Base-by-base conservation (phyloP, 2,797 vertebrate genomes). In the Rhodeus uyekii region DNA sequence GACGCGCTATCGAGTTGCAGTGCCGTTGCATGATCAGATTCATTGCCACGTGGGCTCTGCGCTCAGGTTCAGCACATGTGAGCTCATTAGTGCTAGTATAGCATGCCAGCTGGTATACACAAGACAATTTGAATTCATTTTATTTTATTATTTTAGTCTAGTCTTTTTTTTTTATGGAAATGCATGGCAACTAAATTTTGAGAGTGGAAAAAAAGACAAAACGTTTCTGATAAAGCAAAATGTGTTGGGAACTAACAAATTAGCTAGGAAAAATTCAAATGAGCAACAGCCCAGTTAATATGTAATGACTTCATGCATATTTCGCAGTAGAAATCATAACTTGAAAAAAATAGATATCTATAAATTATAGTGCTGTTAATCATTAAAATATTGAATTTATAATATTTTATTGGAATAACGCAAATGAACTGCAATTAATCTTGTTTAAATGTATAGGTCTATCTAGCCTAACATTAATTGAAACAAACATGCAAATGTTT, bases 1-100 rank as follows among this genome's bases (percentile, higher is more conserved):
- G 90, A 90, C 82, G 86, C 88, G 87, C 44, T 90, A 88, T 94
- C 89, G 4, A 87, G 85, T 94, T 93, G 85, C 93, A 86, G 75
- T 67, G 64, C 76, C 55, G 46, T 78, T 46, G 55, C 76, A 81
- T 81, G 76, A 78, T 87, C 73, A 64, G 36, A 71, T 65, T 77
- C 34, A 42, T 38, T 65, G 32, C 58, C 65, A 75, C 65, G 42
- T 58, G 83, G 74, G 22, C 74, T 60, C 46, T 29, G 60, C 32
- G 42, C 60, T 78, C 64, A 78, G 78, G 73, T 82, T 86, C 64
- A 65, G 78, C 77, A 82, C 80, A 80, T 55, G 65, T 42, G 50
- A 64, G 58, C 69, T 79, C 42, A 82, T 75, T 82, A 58, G 76
- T 38, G 50, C 2, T 22, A 24, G 24, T 44, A 32, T 5, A 69